Percentiles rank a stretch among this genome's conserved stretches.
Conservation (phyloP, 2,888 invertebrate genomes). For the Priocnemis perturbator region DNA sequence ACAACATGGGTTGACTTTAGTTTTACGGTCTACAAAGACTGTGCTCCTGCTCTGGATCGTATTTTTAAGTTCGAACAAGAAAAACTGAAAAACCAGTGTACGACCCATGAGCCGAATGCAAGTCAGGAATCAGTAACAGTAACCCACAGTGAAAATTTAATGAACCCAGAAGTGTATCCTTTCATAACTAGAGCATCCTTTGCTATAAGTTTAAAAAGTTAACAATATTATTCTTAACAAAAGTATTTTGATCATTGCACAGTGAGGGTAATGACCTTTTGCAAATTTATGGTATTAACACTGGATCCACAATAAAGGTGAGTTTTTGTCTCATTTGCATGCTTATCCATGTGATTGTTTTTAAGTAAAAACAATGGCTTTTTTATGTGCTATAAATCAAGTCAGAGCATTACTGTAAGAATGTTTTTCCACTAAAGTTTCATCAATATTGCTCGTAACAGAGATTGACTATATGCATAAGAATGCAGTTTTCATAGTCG, state of each 20-base stretch:
- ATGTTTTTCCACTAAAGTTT: too few species aligned
- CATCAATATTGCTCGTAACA: too few species aligned
- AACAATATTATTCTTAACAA: background rate
- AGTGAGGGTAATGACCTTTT: slow-evolving; percentile 29
- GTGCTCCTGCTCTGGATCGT: slow-evolving; percentile 55
- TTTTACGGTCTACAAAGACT: slow-evolving; percentile 46
- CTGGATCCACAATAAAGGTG: background rate
- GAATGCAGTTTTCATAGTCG: too few species aligned
- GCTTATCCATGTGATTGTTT: background rate
- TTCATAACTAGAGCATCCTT: slow-evolving; percentile 25
- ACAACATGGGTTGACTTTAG: slow-evolving; percentile 69
- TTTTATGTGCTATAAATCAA: too few species aligned
- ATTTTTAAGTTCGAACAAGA: slow-evolving; percentile 59
- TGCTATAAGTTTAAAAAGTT: background rate
- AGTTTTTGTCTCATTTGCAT: slow-evolving; percentile 5
- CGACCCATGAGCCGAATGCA: background rate
- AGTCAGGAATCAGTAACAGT: slow-evolving; percentile 3
- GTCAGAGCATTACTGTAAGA: too few species aligned
- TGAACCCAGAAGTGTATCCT: slow-evolving; percentile 56
- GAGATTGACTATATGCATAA: too few species aligned
- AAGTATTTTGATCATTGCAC: slow-evolving; percentile 25
- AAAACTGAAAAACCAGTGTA: slow-evolving; percentile 36
- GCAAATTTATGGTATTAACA: slow-evolving; percentile 1
- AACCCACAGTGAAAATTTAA: too few species aligned
- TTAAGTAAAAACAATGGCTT: background rate